Evolutionary conservation across 2,113 vertebrate species (phyloP), one percentile per base, ranked within the genome.

Genomic region (Leptobrachium leishanense): DNA sequence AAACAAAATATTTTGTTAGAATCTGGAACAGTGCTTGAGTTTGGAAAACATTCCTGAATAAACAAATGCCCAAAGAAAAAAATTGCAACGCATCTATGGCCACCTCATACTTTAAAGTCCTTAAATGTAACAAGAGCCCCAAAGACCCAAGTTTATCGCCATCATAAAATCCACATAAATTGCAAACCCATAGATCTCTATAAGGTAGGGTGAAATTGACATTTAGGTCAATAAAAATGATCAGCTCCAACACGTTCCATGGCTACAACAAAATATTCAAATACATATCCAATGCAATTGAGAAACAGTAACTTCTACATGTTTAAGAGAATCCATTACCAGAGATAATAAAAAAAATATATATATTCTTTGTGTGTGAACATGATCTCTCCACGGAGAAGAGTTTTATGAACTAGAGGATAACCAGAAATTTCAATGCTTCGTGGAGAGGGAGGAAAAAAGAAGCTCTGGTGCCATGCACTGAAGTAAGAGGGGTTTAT

Each of bases 231-330:
- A 46, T 43, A 66, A 57, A 66, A 43, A 79, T 40, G 39, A 79
- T 73, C 66, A 73, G 46, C 41, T 74, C 50, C 53, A 72, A 68
- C n/a, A 59, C 70, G 67, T 67, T 54, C 77, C 53, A 80, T 74
- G 77, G 57, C 71, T 57, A 80, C 71, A 31, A n/a, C 77, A 80
- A 79, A 79, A 79, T 67, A 79, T 79, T 79, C 66, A 46, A 73
- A 40, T 62, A 78, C 76, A 65, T 20, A 70, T 20, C 77, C 70
- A 68, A 67, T 74, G 77, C 50, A 74, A 44, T n/a, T 67, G 63
- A 68, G 53, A 53, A 79, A 80, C 63, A 74, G 42, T 40, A 68
- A 73, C 77, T 70, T 74, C 7, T 73, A 68, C 53, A 74, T 53
- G 41, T 74, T 68, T 74, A 80, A 62, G 59, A 80, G 63, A 74